Conservation (phyloP, 1,140 invertebrate genomes). For the Thalassaphorura encarpata region DNA sequence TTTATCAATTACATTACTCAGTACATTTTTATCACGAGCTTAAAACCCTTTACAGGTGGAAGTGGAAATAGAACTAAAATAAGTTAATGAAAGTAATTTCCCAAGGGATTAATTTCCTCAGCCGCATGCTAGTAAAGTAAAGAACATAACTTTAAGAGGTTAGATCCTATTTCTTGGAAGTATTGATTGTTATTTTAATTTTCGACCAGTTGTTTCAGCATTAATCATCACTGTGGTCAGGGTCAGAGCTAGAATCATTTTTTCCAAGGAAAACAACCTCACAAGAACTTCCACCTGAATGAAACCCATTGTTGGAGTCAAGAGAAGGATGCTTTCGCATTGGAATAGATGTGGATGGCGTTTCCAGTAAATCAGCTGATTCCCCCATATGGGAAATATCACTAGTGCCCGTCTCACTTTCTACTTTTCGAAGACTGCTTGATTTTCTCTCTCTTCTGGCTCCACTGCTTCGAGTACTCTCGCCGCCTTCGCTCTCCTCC, state of each 20-base stretch:
- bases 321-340: conserved; percentile 24
- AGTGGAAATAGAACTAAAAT: no score
- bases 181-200: no score
- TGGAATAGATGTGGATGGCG: not conserved
- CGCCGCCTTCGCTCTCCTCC: conserved; percentile 9
- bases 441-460: conserved; percentile 17
- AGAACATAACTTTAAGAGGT: no score
- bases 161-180: no score
- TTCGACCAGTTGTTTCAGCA: no score
- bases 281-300: conserved; percentile 30
- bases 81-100: no score
- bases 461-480: conserved; percentile 5
- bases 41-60: no score
- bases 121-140: no score
- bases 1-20: no score
- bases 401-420: not conserved
- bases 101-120: no score
- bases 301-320: conserved; percentile 29
- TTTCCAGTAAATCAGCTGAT: not conserved
- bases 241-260: conserved; percentile 14
- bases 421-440: not conserved
- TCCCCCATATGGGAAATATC: not conserved
- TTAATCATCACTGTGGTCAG: conserved; percentile 23
- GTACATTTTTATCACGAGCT: no score
- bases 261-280: conserved; percentile 29